Evolutionary conservation across 2,113 vertebrate genomes (phyloP).

Genomic region (Vulpes ferrilata): DNA sequence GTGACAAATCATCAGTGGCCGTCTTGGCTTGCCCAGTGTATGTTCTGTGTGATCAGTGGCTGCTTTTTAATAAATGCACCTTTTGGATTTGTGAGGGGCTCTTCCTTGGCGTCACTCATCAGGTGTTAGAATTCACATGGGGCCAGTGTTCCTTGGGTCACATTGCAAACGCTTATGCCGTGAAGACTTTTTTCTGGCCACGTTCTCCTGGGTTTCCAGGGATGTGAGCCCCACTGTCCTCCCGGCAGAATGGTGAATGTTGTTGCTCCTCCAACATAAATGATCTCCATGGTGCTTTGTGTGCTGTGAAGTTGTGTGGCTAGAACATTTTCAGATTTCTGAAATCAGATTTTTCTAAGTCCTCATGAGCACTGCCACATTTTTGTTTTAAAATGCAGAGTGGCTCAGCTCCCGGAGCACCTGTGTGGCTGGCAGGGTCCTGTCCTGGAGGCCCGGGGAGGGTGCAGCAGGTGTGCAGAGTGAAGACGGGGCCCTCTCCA

Average conservation of each 20-base stretch:
- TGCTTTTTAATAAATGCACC: accelerated
- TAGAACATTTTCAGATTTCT: not conserved
- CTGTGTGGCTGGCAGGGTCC: accelerated
- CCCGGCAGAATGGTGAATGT: accelerated
- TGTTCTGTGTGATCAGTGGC: accelerated
- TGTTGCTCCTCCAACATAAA: not conserved
- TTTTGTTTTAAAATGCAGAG: accelerated
- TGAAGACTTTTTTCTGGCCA: not conserved
- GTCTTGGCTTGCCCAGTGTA: accelerated
- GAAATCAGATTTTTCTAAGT: not conserved
- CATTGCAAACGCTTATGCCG: accelerated
- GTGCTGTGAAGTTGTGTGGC: not conserved
- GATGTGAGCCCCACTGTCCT: not conserved
- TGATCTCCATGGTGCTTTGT: not conserved
- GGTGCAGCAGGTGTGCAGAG: accelerated
- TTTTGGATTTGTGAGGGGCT: accelerated
- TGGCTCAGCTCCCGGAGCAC: accelerated
- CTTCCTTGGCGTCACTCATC: not conserved
- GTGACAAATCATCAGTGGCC: accelerated
- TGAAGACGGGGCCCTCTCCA: not conserved
- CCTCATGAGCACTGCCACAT: not conserved
- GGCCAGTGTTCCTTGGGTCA: not conserved
- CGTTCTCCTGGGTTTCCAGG: accelerated
- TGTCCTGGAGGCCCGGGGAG: accelerated
- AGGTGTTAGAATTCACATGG: accelerated